Evolutionary conservation across 1,140 invertebrate genomes (phyloP), one percentile per base, ranked within the genome.

Genomic region (Megalonaias nervosa): DNA sequence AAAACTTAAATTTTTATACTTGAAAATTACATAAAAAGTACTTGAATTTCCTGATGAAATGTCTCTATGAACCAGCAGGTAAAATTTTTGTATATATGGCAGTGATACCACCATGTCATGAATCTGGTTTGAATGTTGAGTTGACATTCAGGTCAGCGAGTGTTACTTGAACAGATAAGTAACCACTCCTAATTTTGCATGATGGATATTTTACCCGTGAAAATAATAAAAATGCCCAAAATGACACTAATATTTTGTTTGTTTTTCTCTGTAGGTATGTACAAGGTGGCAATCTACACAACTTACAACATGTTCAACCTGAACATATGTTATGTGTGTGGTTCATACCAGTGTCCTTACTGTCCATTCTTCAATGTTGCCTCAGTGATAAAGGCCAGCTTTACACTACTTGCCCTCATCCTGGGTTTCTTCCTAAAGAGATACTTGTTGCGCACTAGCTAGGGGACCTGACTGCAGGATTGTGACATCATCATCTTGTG

Each of bases 261-360:
- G 70, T 82, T 65, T 72, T 82, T 48, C 68, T 67, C 85, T 85
- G 31, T 92, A 97, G 97, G 98, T 90, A 94, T 97, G 66, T 98
- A 96, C 92, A 98, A 98, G 87, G 96, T 98, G 92, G 95, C 95
- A 0, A 95, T 99, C 90, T 97, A 98, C 86, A 96, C 98, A 86
- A 94, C 96, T 3, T 93, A 96, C 66, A 94, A 96, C 38, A 95
- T 97, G 4, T 97, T 97, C 89, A 92, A 96, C 19, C 91, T 98
- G 48, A 98, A 97, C 89, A 98, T 99, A 81, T 99, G 97, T 88
- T 96, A 98, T 88, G 97, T 99, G n/a, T 99, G 97, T 89, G 98
- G 97, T 57, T 98, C 97, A 26, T 99, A 96, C 65, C 97, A 99
- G 89, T 99, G 98, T 91, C 97, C 97, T 0, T 99, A 99, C 89